Conservation (phyloP, 2,888 invertebrate genomes). For the Epistrophella euchroma region DNA sequence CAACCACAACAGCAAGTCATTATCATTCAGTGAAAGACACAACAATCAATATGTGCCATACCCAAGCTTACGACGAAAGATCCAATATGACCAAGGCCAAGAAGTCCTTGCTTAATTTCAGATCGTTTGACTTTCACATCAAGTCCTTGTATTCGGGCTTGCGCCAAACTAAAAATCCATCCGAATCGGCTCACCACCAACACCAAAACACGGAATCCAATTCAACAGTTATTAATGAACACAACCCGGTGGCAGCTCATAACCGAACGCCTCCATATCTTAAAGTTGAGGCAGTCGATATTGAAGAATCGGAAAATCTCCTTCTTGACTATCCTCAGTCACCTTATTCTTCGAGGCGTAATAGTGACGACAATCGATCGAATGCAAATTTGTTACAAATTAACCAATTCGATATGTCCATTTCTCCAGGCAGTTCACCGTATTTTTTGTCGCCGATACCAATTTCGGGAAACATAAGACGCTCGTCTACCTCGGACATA, state of each 20-base stretch:
- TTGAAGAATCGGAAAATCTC: slow-evolving; percentile 81
- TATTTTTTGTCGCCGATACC: slow-evolving; percentile 82
- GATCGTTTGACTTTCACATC: slow-evolving; percentile 83
- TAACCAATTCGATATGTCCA: slow-evolving; percentile 78
- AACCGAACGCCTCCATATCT: slow-evolving; percentile 81
- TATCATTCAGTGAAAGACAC: slow-evolving; percentile 29
- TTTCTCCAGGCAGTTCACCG: slow-evolving; percentile 81
- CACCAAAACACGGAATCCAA: slow-evolving; percentile 6
- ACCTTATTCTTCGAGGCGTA: slow-evolving; percentile 81
- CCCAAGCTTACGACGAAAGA: slow-evolving; percentile 42
- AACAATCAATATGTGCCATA: slow-evolving; percentile 35
- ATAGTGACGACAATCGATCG: slow-evolving; percentile 80
- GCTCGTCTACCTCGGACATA: slow-evolving; percentile 84
- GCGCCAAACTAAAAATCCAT: slow-evolving; percentile 77
- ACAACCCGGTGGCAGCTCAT: slow-evolving; percentile 49
- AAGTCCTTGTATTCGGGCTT: slow-evolving; percentile 83
- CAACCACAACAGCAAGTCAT: slow-evolving; percentile 40
- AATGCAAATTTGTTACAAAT: slow-evolving; percentile 79
- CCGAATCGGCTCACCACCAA: slow-evolving; percentile 34
- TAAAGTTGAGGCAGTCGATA: slow-evolving; percentile 81
- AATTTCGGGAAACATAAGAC: slow-evolving; percentile 80
- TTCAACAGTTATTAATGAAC: slow-evolving; percentile 29
- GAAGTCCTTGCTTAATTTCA: slow-evolving; percentile 82
- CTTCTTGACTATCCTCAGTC: slow-evolving; percentile 81
- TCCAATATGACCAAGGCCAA: slow-evolving; percentile 73